Percentiles rank a stretch among this genome's conserved stretches.
Evolutionary conservation across 1,140 invertebrate genomes (phyloP).

Genomic region (Holcopasites calliopsidis): DNA sequence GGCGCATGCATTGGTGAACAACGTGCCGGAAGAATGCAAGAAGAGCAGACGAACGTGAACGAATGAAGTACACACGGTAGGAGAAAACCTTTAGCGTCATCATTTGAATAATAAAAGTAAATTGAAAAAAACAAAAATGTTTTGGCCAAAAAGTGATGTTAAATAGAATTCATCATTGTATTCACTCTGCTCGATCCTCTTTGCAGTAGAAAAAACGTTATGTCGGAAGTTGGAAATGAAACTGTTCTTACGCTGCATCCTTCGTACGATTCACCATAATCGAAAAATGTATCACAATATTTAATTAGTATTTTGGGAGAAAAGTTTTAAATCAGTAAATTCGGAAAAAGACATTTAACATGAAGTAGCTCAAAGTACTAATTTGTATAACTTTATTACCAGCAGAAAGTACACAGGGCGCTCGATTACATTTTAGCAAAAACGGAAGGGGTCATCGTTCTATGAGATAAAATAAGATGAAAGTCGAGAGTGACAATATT

Average conservation of each 20-base stretch:
- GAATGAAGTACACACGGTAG: conserved; percentile 5
- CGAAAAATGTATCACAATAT: conserved; percentile 27
- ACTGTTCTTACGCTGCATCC: neutral
- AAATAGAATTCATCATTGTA: too few relatives aligned
- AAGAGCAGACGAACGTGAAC: neutral
- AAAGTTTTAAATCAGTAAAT: neutral
- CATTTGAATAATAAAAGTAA: neutral
- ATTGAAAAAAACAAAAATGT: too few relatives aligned
- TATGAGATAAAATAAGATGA: too few relatives aligned
- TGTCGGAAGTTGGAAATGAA: neutral
- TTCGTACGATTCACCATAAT: conserved; percentile 4
- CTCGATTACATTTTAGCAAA: too few relatives aligned
- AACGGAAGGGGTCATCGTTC: too few relatives aligned
- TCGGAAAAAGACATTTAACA: too few relatives aligned
- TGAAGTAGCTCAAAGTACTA: too few relatives aligned
- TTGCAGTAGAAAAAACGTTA: conserved; percentile 20
- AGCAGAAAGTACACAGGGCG: too few relatives aligned
- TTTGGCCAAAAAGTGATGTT: too few relatives aligned
- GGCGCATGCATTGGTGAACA: conserved; percentile 35
- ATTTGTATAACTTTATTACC: too few relatives aligned
- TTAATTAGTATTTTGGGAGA: neutral
- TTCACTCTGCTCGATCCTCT: conserved; percentile 16
- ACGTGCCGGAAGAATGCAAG: neutral
- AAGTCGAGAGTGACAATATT: too few relatives aligned
- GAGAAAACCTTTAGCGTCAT: neutral